A percentile compares a stretch with the other conserved stretches of the same genome.
Evolutionary conservation across 2,888 invertebrate genomes (phyloP).

Genomic region (Euproctis similis): DNA sequence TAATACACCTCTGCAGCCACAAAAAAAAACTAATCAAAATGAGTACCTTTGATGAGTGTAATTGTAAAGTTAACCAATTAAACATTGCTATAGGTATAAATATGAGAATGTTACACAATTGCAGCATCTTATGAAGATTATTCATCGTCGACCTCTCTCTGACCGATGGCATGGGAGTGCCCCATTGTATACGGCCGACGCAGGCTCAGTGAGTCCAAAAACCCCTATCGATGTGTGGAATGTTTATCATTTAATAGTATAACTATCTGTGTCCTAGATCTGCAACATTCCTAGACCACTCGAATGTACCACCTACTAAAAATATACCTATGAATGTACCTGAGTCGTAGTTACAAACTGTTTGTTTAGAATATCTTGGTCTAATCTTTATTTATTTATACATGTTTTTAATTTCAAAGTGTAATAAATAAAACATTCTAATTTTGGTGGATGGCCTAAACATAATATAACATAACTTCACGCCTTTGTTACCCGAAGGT

Average conservation of each 20-base stretch:
- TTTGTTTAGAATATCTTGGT: conserved; percentile 20
- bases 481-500: too few species aligned
- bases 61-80: conserved; percentile 57
- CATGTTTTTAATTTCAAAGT: too few species aligned
- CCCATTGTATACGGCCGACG: conserved; percentile 60
- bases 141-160: conserved; percentile 83
- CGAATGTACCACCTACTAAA: conserved; percentile 45
- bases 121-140: conserved; percentile 83
- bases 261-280: conserved; percentile 31
- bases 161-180: conserved; percentile 72
- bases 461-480: too few species aligned
- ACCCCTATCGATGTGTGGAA: conserved; percentile 70
- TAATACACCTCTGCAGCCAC: too few species aligned
- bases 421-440: too few species aligned
- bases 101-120: conserved; percentile 76
- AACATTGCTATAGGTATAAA: conserved; percentile 72
- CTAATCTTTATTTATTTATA: conserved; percentile 12
- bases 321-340: too few species aligned
- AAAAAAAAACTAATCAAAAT: too few species aligned
- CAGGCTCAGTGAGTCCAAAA: conserved; percentile 68
- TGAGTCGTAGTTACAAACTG: conserved; percentile 46
- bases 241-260: conserved; percentile 51
- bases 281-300: conserved; percentile 30
- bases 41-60: conserved; percentile 16
- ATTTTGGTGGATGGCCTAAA: too few species aligned